These are phyloP conservation scores for Silurus glanis DNA, from an alignment of 2,113 vertebrate species.

Conservation along the genomic window DNA sequence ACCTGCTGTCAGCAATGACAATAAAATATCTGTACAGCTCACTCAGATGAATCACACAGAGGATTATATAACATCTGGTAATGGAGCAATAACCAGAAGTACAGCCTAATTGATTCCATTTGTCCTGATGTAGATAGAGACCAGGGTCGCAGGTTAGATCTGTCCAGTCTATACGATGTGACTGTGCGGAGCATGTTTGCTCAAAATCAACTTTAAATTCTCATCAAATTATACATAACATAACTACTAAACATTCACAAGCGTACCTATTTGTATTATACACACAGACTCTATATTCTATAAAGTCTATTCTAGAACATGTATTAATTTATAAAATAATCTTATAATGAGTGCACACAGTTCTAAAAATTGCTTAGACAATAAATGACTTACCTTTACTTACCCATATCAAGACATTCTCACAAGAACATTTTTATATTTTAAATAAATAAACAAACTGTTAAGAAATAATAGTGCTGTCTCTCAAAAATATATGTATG, in stretches of 20 bases:
- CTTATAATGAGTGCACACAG: neutral
- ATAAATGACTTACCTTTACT: neutral
- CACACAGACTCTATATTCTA: neutral
- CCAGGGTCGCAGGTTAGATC: conserved; percentile 14
- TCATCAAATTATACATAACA: neutral
- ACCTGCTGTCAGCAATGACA: neutral
- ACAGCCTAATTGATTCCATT: neutral
- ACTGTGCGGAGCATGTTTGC: conserved; percentile 3
- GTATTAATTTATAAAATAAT: neutral
- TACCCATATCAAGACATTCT: neutral
- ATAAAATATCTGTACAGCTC: conserved; percentile 22
- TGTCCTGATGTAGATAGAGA: neutral
- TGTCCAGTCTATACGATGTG: neutral
- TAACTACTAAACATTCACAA: neutral
- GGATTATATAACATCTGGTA: conserved; percentile 24
- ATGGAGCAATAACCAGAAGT: conserved; percentile 7
- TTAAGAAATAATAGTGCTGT: neutral
- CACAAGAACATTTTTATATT: neutral
- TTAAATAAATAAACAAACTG: no score
- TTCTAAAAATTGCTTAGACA: neutral
- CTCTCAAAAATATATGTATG: neutral
- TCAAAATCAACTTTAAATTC: neutral
- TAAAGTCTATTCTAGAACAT: neutral
- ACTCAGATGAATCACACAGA: neutral
- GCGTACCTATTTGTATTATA: neutral